These are phyloP conservation scores for Aphis gossypii DNA, from an alignment of 1,140 invertebrate genomes.

Conservation along the genomic window DNA sequence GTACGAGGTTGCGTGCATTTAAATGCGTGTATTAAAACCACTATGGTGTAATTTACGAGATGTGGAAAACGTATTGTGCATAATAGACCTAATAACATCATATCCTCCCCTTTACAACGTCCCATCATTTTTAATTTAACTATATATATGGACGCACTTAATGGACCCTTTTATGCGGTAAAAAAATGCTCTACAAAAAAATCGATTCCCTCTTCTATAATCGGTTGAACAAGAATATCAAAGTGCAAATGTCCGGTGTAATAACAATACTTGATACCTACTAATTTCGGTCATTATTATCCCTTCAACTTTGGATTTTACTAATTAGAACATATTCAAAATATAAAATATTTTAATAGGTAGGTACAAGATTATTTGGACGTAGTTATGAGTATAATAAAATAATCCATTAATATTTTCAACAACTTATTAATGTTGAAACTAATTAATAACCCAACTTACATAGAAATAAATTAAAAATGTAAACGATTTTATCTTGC, in stretches of 20 bases:
- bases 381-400: neutral
- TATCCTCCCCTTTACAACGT: conserved; percentile 30
- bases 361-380: neutral
- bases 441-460: neutral
- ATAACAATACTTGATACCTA: conserved; percentile 11
- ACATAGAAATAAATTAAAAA: neutral
- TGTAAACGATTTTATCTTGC: neutral
- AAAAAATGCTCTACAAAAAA: neutral
- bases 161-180: neutral
- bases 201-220: neutral
- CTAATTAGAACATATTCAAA: neutral
- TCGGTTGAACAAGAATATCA: conserved; percentile 34
- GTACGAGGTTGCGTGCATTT: conserved; percentile 12
- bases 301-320: neutral
- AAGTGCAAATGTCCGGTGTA: neutral
- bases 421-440: neutral
- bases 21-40: conserved; percentile 34
- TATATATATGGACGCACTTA: conserved; percentile 20
- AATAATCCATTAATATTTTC: neutral
- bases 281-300: neutral
- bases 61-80: conserved; percentile 33
- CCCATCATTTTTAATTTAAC: conserved; percentile 46
- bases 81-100: conserved; percentile 42
- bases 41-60: conserved; percentile 38
- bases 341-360: neutral